These are phyloP conservation scores for Ptilodon capucinus DNA, from an alignment of 2,888 invertebrate genomes.

Conservation along the genomic window DNA sequence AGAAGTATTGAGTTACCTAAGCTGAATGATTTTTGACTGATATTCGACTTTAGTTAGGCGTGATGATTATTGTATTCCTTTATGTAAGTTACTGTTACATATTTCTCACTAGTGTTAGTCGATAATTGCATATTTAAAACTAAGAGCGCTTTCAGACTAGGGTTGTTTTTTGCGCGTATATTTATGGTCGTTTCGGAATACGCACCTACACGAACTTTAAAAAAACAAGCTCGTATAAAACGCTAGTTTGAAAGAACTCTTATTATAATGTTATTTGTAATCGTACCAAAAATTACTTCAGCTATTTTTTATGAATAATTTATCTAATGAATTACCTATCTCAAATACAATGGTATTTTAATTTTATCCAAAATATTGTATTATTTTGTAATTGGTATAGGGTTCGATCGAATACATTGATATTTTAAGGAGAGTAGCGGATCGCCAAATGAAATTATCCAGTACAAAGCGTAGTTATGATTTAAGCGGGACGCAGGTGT, in stretches of 20 bases:
- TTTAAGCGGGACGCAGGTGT: slow-evolving; percentile 39
- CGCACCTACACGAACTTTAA: too few species aligned
- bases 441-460: slow-evolving; percentile 67
- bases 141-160: too few species aligned
- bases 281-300: slow-evolving; percentile 66
- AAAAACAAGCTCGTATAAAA: too few species aligned
- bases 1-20: slow-evolving; percentile 51
- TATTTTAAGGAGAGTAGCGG: slow-evolving; percentile 28
- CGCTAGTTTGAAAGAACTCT: too few species aligned
- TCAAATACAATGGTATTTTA: slow-evolving; percentile 41
- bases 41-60: slow-evolving; percentile 44
- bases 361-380: slow-evolving; percentile 9
- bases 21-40: slow-evolving; percentile 62
- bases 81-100: slow-evolving; percentile 48
- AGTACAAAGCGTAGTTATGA: slow-evolving; percentile 71
- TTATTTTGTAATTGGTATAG: slow-evolving; percentile 13
- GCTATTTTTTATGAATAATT: slow-evolving; percentile 65
- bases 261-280: slow-evolving; percentile 42
- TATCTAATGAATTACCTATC: slow-evolving; percentile 29
- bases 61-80: slow-evolving; percentile 47
- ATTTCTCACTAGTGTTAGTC: slow-evolving; percentile 49
- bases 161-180: too few species aligned
- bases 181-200: too few species aligned
- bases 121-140: slow-evolving; percentile 34
- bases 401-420: slow-evolving; percentile 22